These are phyloP conservation scores for Orthonychiurus folsomi DNA, from an alignment of 2,888 invertebrate species.

Conservation along the genomic window DNA sequence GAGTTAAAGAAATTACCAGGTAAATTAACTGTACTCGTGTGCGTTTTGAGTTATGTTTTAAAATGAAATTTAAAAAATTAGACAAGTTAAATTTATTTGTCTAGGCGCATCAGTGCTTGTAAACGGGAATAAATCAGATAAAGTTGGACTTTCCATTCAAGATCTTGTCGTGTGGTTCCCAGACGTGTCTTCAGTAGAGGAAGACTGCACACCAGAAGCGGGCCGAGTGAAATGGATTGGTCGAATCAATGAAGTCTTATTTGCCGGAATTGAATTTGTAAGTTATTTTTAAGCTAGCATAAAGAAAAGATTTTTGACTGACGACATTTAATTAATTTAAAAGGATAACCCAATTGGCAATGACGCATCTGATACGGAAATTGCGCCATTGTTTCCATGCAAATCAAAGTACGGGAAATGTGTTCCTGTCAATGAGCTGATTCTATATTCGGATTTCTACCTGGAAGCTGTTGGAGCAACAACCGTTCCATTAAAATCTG, in stretches of 20 bases:
- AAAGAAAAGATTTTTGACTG: background rate
- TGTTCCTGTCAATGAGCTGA: conserved; percentile 33
- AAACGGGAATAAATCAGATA: too few species aligned
- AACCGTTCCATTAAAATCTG: background rate
- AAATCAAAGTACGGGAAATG: conserved; percentile 29
- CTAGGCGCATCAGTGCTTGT: too few species aligned
- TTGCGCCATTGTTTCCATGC: conserved; percentile 22
- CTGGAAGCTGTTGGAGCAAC: background rate
- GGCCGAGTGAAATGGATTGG: conserved; percentile 33
- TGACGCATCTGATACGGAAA: conserved; percentile 12
- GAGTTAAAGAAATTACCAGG: background rate
- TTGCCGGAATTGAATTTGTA: conserved; percentile 37
- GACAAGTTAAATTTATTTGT: too few species aligned
- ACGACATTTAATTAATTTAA: background rate
- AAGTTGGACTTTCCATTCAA: conserved; percentile 24
- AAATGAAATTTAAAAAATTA: too few species aligned
- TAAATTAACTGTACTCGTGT: too few species aligned
- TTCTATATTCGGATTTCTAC: conserved; percentile 29
- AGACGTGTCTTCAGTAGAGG: conserved; percentile 12
- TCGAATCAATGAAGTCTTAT: conserved; percentile 27
- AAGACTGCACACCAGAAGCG: conserved; percentile 18
- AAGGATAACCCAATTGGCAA: conserved; percentile 35
- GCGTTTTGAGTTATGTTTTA: too few species aligned
- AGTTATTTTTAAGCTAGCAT: conserved; percentile 5
- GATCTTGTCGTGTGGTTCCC: conserved; percentile 32